Conservation (phyloP, 2,797 vertebrate genomes). For the Myoxocephalus aenaeus region DNA sequence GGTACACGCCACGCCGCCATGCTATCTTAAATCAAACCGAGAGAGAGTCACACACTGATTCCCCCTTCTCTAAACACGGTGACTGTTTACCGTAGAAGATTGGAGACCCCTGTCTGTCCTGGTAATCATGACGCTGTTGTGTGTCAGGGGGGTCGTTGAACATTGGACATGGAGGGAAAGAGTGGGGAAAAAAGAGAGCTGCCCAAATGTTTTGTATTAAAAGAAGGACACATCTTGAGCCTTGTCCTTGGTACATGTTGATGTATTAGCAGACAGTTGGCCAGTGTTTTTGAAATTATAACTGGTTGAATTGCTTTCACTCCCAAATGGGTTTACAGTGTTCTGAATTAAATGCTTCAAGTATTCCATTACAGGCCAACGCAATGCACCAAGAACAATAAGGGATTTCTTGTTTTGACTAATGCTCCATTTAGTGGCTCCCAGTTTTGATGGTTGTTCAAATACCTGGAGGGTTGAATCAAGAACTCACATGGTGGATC, state of each 20-base stretch:
- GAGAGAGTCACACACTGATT: slow-evolving; percentile 36
- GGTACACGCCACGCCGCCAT: background rate
- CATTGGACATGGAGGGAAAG: background rate
- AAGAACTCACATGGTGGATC: slow-evolving; percentile 5
- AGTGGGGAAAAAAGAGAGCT: background rate
- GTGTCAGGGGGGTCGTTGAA: background rate
- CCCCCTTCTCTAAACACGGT: slow-evolving; percentile 43
- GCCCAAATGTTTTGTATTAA: slow-evolving; percentile 6
- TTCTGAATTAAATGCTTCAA: slow-evolving; percentile 60
- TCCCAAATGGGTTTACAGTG: slow-evolving; percentile 42
- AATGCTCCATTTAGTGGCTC: slow-evolving; percentile 8
- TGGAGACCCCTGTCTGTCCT: slow-evolving; percentile 42
- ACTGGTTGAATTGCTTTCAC: slow-evolving; percentile 44
- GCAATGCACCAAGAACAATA: slow-evolving; percentile 19
- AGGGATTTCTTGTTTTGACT: slow-evolving; percentile 38
- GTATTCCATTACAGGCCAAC: slow-evolving; percentile 51
- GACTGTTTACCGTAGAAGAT: slow-evolving; percentile 65
- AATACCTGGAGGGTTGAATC: slow-evolving; percentile 29
- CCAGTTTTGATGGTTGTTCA: slow-evolving; percentile 8
- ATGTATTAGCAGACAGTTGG: slow-evolving; percentile 14
- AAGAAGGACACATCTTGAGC: background rate
- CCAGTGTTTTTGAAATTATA: slow-evolving; percentile 29
- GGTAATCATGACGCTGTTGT: slow-evolving; percentile 1
- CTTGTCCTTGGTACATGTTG: background rate
- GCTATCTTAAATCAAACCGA: background rate